phyloP scores from a whole-genome alignment of 35 echinoderm and acorn worm genomes.

The Ophiothrix spiculata region DNA sequence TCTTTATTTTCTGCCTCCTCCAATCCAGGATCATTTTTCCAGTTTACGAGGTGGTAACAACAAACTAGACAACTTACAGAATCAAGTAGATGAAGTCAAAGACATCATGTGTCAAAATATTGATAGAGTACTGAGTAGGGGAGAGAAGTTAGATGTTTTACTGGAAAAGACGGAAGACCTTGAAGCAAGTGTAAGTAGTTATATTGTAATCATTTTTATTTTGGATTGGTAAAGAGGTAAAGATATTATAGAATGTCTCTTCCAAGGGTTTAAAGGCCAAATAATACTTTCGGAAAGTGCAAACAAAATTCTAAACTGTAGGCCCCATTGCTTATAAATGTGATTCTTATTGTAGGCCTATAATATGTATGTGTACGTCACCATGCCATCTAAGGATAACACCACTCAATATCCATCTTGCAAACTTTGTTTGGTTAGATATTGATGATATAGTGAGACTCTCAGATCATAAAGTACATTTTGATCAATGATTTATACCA shows the following conservation, averaged over 20 bases:
- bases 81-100: conserved; percentile 89
- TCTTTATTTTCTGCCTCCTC: no score
- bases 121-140: conserved; percentile 81
- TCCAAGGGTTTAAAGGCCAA: background rate
- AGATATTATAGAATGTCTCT: background rate
- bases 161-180: conserved; percentile 78
- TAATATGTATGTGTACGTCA: background rate
- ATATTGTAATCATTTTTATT: background rate
- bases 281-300: background rate
- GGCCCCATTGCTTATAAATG: background rate
- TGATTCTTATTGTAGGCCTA: no score
- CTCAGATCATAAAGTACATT: no score
- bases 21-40: conserved; percentile 82
- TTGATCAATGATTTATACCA: no score
- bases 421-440: no score
- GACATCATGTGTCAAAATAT: conserved; percentile 91
- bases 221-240: background rate
- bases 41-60: conserved; percentile 56
- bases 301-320: background rate
- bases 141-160: conserved; percentile 78
- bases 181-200: conserved; percentile 86
- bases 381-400: no score
- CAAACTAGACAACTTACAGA: conserved; percentile 53
- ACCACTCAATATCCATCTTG: no score
- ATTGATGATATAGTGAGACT: no score